phyloP scores from a whole-genome alignment of 2,113 vertebrate species.

The Dolichotis patagonum region DNA sequence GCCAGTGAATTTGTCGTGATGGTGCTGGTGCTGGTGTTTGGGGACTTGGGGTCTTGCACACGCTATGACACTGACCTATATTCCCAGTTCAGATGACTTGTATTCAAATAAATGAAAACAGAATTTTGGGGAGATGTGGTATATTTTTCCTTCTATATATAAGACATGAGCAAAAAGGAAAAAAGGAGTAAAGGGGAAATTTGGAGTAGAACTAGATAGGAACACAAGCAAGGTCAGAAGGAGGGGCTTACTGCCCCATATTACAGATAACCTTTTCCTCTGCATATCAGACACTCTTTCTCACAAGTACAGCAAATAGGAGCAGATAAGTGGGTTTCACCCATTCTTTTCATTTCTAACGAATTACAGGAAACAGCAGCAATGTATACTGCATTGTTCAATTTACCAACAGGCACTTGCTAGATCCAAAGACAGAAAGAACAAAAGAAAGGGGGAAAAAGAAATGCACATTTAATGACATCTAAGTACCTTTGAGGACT shows the following conservation, averaged over 20 bases:
- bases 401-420: neutral
- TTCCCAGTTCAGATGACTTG: neutral
- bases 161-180: neutral
- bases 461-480: neutral
- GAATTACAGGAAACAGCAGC: neutral
- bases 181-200: neutral
- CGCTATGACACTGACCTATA: neutral
- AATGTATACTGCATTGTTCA: neutral
- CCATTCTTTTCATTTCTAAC: neutral
- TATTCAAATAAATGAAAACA: constrained; percentile 42
- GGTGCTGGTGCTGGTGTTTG: neutral
- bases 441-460: neutral
- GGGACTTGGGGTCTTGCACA: neutral
- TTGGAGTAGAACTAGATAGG: neutral
- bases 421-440: neutral
- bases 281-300: neutral
- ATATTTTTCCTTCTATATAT: neutral
- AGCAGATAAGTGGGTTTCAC: neutral
- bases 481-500: neutral
- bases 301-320: neutral
- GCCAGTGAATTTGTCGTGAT: neutral
- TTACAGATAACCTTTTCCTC: neutral
- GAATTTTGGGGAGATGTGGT: neutral
- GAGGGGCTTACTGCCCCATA: neutral
- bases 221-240: neutral